Percentiles rank a stretch among this genome's conserved stretches.
phyloP scores from a whole-genome alignment of 2,888 invertebrate species.

The Adelphocoris suturalis region DNA sequence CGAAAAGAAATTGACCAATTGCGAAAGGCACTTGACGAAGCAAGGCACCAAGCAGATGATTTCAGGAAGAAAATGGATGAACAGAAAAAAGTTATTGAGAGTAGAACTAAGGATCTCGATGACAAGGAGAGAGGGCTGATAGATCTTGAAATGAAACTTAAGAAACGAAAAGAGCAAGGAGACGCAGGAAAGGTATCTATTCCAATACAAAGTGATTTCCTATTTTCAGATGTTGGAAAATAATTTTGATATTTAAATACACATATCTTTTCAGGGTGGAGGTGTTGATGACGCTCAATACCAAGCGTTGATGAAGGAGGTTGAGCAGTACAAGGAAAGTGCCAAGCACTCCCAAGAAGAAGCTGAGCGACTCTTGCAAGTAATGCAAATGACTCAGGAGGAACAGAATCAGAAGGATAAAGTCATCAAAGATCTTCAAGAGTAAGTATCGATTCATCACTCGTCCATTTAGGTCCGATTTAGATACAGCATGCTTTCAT shows the following conservation, averaged over 20 bases:
- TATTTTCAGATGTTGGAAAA: too few species aligned
- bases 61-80: slow-evolving; percentile 81
- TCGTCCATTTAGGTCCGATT: too few species aligned
- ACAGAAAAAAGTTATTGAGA: slow-evolving; percentile 86
- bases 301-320: slow-evolving; percentile 81
- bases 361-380: slow-evolving; percentile 91
- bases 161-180: slow-evolving; percentile 93
- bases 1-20: slow-evolving; percentile 84
- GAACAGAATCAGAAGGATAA: slow-evolving; percentile 95
- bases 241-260: too few species aligned
- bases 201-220: neutral
- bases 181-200: slow-evolving; percentile 81
- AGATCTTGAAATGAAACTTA: slow-evolving; percentile 91
- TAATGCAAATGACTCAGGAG: slow-evolving; percentile 96
- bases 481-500: too few species aligned
- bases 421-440: slow-evolving; percentile 93
- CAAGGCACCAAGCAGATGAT: slow-evolving; percentile 82
- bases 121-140: slow-evolving; percentile 91
- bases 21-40: slow-evolving; percentile 84
- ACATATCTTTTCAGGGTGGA: slow-evolving; percentile 53
- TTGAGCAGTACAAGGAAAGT: slow-evolving; percentile 89
- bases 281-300: slow-evolving; percentile 80
- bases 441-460: slow-evolving; percentile 83
- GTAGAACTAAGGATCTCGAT: slow-evolving; percentile 89
- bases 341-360: slow-evolving; percentile 90